Conservation (phyloP, 2,113 vertebrate genomes). For the Urocynchramus pylzowi region DNA sequence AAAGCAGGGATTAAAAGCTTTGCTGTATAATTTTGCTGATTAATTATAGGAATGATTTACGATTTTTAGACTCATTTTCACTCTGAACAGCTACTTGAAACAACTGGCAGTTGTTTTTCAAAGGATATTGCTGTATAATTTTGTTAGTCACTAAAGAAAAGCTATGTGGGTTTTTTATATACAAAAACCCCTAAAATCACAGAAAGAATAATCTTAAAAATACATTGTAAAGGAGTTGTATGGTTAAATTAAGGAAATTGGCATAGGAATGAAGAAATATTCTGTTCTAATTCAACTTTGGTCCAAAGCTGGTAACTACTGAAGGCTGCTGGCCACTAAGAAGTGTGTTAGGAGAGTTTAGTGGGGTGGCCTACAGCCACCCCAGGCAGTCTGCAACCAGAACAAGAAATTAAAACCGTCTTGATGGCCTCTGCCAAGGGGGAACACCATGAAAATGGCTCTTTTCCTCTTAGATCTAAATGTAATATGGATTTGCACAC, state of each 20-base stretch:
- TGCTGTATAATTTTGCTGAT: background rate
- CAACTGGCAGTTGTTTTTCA: background rate
- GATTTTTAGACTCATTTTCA: slow-evolving; percentile 2
- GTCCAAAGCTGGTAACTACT: background rate
- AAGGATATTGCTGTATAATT: background rate
- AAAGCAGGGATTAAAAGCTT: slow-evolving; percentile 9
- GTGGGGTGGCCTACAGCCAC: background rate
- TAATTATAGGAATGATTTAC: slow-evolving; percentile 8
- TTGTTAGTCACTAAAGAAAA: background rate
- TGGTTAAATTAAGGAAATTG: background rate
- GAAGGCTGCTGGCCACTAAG: background rate
- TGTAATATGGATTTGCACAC: background rate
- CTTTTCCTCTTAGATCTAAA: background rate
- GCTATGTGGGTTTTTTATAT: background rate
- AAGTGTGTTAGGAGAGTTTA: background rate
- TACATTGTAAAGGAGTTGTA: background rate
- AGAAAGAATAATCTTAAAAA: background rate
- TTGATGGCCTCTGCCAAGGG: background rate
- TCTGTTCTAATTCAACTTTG: background rate
- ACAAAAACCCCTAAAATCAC: background rate
- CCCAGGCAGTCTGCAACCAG: background rate
- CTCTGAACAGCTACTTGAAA: background rate
- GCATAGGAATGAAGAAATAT: background rate
- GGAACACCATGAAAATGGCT: background rate
- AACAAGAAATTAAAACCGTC: background rate